These are phyloP conservation scores for Ochlodes sylvanus DNA, from an alignment of 2,888 invertebrate genomes.

Conservation along the genomic window DNA sequence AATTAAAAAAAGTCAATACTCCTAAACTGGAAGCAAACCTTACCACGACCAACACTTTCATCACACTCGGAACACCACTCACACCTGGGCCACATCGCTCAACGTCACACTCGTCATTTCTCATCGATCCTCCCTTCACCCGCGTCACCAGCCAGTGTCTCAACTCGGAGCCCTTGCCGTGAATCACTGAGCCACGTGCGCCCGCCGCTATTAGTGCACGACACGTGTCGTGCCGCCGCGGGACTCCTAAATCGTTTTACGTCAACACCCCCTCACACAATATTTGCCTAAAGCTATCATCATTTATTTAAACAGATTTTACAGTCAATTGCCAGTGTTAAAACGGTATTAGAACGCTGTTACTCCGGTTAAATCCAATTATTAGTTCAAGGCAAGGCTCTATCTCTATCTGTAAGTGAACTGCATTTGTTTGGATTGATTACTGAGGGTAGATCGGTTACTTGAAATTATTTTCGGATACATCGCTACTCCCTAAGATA, in stretches of 20 bases:
- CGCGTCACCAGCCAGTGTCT: background rate
- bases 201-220: background rate
- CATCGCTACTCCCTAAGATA: too few species aligned
- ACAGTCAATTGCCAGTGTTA: background rate
- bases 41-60: too few species aligned
- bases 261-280: slow-evolving; percentile 6
- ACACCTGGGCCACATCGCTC: slow-evolving; percentile 12
- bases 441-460: too few species aligned
- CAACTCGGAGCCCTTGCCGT: background rate
- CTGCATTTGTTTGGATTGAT: too few species aligned
- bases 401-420: too few species aligned
- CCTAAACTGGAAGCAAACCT: too few species aligned
- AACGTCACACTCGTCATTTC: slow-evolving; percentile 3
- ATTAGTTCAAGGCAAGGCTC: too few species aligned
- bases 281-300: slow-evolving; percentile 4
- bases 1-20: too few species aligned
- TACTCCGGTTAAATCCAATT: too few species aligned
- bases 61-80: background rate
- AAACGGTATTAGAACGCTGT: background rate
- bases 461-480: too few species aligned
- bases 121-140: slow-evolving; percentile 8
- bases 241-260: background rate
- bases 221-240: slow-evolving; percentile 6
- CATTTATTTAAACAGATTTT: background rate
- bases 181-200: slow-evolving; percentile 11